Percentiles rank a stretch among this genome's conserved stretches.
phyloP scores from a whole-genome alignment of 2,113 vertebrate species.

The Alligator sinensis region DNA sequence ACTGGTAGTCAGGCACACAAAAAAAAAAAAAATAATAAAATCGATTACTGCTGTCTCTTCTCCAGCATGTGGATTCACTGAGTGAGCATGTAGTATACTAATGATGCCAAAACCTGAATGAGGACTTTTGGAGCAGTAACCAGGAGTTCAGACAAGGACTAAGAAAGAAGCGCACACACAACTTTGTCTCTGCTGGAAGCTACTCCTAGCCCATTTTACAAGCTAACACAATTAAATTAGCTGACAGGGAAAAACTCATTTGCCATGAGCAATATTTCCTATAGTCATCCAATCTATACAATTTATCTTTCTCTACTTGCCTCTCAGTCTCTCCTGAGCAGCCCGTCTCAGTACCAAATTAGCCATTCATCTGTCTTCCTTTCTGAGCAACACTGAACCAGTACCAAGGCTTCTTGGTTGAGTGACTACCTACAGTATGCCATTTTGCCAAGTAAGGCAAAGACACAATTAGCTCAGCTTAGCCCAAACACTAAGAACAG shows the following conservation, averaged over 20 bases:
- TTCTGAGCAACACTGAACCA: no score
- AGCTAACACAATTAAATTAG: background rate
- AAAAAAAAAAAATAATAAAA: background rate
- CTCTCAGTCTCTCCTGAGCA: background rate
- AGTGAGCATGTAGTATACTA: rapidly evolving
- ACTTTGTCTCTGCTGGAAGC: background rate
- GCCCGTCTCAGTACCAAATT: background rate
- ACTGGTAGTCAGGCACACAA: background rate
- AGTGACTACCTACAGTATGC: no score
- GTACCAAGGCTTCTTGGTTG: no score
- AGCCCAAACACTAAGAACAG: no score
- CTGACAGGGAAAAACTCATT: background rate
- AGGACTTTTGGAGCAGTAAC: background rate
- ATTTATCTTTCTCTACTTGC: background rate
- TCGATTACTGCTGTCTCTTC: background rate
- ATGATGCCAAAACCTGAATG: background rate
- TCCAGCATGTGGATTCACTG: background rate
- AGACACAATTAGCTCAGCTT: no score
- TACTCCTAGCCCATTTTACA: background rate
- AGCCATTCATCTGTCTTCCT: no score
- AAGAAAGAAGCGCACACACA: background rate
- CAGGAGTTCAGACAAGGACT: background rate
- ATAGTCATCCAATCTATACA: background rate
- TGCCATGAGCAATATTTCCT: background rate
- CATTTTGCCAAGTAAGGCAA: no score